phyloP scores from a whole-genome alignment of 2,797 vertebrate genomes.

The Caiman crocodilus region DNA sequence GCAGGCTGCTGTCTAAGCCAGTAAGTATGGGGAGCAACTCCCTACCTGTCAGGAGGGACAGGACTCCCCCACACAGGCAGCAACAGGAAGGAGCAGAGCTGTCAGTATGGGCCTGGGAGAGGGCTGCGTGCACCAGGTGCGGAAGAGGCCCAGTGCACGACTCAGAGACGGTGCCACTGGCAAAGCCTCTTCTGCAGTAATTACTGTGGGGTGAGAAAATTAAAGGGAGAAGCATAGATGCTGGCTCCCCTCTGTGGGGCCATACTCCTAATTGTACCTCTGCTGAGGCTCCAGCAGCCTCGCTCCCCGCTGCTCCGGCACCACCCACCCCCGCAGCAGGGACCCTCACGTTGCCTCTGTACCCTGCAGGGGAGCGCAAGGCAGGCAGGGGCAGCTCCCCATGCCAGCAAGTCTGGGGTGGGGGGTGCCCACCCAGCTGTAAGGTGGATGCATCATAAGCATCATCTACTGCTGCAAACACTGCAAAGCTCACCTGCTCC shows the following conservation, averaged over 20 bases:
- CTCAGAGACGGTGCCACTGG: background rate
- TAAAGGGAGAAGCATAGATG: background rate
- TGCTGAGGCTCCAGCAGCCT: background rate
- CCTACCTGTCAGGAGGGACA: background rate
- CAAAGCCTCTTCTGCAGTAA: conserved; percentile 3
- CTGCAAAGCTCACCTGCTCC: background rate
- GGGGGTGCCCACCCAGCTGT: background rate
- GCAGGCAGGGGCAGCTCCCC: background rate
- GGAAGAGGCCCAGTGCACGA: background rate
- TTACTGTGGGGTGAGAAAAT: conserved; percentile 7
- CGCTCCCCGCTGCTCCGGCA: background rate
- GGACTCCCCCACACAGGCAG: background rate
- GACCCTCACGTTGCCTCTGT: background rate
- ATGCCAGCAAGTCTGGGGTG: background rate
- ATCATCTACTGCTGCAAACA: background rate
- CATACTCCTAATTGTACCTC: background rate
- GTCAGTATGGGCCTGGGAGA: background rate
- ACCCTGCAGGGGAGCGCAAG: background rate
- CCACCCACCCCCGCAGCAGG: background rate
- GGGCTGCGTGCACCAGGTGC: background rate
- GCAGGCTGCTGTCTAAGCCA: background rate
- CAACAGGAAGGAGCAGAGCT: background rate
- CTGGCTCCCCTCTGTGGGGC: background rate
- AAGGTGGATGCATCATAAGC: background rate
- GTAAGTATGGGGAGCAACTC: background rate